Evolutionary conservation across 2,797 vertebrate genomes (phyloP).

Genomic region (Melanogrammus aeglefinus): DNA sequence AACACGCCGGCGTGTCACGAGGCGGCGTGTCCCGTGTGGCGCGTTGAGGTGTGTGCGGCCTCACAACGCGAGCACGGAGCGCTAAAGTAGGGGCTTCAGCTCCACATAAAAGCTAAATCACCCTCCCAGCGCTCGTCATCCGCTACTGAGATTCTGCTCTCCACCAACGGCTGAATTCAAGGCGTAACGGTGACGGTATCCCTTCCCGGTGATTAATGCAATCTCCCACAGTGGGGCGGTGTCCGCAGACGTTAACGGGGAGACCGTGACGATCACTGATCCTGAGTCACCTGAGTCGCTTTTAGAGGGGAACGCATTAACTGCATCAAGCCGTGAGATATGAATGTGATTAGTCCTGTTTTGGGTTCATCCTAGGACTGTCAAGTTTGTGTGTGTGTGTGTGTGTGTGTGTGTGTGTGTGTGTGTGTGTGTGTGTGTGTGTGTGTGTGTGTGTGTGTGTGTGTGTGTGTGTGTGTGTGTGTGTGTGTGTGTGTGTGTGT

Average conservation of each 20-base stretch:
- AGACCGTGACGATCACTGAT: too few species aligned
- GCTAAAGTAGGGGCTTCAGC: too few species aligned
- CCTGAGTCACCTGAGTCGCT: too few species aligned
- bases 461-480: too few species aligned
- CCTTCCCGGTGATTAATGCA: background rate
- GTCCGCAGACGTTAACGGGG: background rate
- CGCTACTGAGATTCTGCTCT: background rate
- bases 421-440: background rate
- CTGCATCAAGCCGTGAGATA: too few species aligned
- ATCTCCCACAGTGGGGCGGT: background rate
- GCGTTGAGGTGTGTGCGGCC: background rate
- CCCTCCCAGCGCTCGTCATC: background rate
- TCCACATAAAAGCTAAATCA: too few species aligned
- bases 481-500: too few species aligned
- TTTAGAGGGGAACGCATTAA: too few species aligned
- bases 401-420: background rate
- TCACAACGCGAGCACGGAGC: background rate
- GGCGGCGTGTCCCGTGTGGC: background rate
- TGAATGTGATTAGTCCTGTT: too few species aligned
- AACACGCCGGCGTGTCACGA: slow-evolving; percentile 12
- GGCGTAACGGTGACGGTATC: background rate
- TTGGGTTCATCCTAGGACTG: too few species aligned
- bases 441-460: too few species aligned
- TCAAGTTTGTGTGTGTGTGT: background rate
- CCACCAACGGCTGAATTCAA: background rate